Percentiles rank a stretch among this genome's conserved stretches.
phyloP scores from a whole-genome alignment of 2,797 vertebrate species.

The Micromesistius poutassou region DNA sequence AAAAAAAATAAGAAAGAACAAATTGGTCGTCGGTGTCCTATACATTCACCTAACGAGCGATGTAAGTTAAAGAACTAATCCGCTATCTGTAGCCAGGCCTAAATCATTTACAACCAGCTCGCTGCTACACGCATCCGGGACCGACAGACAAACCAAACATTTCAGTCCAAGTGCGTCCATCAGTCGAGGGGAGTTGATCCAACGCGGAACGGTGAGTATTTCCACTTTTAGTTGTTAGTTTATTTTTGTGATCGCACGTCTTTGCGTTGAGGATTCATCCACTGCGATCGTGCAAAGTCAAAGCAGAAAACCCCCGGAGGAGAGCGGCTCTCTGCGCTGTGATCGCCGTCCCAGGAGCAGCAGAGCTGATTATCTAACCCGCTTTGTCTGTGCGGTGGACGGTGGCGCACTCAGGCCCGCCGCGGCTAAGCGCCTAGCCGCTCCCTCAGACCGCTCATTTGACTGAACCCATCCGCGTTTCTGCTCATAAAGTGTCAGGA shows the following conservation, averaged over 20 bases:
- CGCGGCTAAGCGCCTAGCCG: conserved; percentile 50
- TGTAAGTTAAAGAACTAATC: conserved; percentile 5
- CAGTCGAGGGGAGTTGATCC: conserved; percentile 48
- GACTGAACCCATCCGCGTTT: not conserved
- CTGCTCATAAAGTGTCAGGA: not conserved
- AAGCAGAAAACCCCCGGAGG: not conserved
- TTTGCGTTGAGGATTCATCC: not conserved
- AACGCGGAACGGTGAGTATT: conserved; percentile 61
- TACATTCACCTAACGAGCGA: not conserved
- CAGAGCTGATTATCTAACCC: conserved; percentile 55
- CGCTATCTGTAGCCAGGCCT: not conserved
- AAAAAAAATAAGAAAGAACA: conserved; percentile 29
- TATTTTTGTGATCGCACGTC: not conserved
- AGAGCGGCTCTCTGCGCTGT: not conserved
- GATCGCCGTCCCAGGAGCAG: conserved; percentile 19
- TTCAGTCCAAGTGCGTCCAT: conserved; percentile 31
- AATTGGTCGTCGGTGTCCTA: conserved; percentile 6
- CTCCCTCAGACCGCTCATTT: not conserved
- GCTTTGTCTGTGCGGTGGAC: conserved; percentile 59
- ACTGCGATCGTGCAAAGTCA: not conserved
- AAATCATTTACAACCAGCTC: not conserved
- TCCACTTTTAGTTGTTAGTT: not conserved
- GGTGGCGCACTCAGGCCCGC: conserved; percentile 73
- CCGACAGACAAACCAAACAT: conserved; percentile 22
- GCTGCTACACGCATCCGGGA: not conserved